Conservation (phyloP, 1,140 invertebrate species). For the Theocolax elegans region DNA sequence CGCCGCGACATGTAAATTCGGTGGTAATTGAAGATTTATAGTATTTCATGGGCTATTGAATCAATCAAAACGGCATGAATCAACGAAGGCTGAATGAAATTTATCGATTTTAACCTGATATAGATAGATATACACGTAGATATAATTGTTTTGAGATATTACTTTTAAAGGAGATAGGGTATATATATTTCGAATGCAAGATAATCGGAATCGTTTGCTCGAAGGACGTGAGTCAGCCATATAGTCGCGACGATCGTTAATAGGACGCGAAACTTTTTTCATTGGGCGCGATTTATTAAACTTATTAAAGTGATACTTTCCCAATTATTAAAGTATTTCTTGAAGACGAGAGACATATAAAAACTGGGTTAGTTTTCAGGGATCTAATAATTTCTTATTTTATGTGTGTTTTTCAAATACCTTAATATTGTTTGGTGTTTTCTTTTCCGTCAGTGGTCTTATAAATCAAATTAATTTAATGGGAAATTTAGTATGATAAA, state of each 20-base stretch:
- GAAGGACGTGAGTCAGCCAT: background rate
- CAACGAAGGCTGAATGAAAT: conserved; percentile 21
- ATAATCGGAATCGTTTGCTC: background rate
- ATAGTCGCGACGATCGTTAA: background rate
- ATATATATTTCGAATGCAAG: background rate
- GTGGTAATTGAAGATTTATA: conserved; percentile 20
- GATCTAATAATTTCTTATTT: too few species aligned
- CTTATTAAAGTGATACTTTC: background rate
- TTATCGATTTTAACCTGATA: conserved; percentile 37
- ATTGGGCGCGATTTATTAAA: background rate
- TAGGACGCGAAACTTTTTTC: background rate
- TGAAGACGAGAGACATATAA: too few species aligned
- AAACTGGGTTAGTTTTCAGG: background rate
- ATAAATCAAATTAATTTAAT: too few species aligned
- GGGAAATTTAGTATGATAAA: too few species aligned
- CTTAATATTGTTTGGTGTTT: too few species aligned
- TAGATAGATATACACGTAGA: too few species aligned
- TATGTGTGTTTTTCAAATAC: too few species aligned
- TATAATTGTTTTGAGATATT: too few species aligned
- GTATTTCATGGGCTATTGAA: conserved; percentile 25
- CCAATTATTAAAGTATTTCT: too few species aligned
- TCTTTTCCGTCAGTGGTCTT: too few species aligned
- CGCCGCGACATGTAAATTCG: background rate
- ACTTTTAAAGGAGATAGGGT: too few species aligned
- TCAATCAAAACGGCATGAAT: conserved; percentile 39